phyloP scores from a whole-genome alignment of 2,888 invertebrate species.

The Calameuta idolon region DNA sequence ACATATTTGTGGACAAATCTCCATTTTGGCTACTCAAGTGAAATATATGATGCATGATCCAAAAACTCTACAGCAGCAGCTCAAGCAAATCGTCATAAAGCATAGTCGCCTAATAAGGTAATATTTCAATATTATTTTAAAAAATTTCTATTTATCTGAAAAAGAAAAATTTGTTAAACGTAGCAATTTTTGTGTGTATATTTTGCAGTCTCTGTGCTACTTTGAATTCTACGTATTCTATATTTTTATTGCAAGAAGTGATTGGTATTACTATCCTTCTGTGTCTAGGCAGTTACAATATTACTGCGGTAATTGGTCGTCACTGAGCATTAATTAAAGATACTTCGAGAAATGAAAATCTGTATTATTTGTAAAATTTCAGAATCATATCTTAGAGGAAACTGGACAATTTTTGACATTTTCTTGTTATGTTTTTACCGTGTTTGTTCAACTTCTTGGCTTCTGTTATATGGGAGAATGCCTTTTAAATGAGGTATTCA shows the following conservation, averaged over 20 bases:
- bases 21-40: not conserved
- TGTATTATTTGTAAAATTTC: not conserved
- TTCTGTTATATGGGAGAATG: slow-evolving; percentile 39
- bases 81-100: not conserved
- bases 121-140: not conserved
- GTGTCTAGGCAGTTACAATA: not conserved
- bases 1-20: slow-evolving; percentile 8
- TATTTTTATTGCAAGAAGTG: not conserved
- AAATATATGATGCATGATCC: not conserved
- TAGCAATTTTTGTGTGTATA: not conserved
- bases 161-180: not conserved
- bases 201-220: not conserved
- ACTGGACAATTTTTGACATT: slow-evolving; percentile 7
- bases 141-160: not conserved
- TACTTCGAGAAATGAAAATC: not conserved
- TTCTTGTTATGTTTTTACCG: slow-evolving; percentile 26
- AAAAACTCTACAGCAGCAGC: not conserved
- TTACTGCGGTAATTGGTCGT: not conserved
- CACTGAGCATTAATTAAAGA: not conserved
- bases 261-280: not conserved
- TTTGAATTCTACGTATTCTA: not conserved
- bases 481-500: slow-evolving; percentile 32
- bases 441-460: slow-evolving; percentile 30
- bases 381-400: not conserved
- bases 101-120: not conserved